Evolutionary conservation across 2,888 invertebrate genomes (phyloP), one percentile per base, ranked within the genome.

Genomic region (Seladonia tumulorum): DNA sequence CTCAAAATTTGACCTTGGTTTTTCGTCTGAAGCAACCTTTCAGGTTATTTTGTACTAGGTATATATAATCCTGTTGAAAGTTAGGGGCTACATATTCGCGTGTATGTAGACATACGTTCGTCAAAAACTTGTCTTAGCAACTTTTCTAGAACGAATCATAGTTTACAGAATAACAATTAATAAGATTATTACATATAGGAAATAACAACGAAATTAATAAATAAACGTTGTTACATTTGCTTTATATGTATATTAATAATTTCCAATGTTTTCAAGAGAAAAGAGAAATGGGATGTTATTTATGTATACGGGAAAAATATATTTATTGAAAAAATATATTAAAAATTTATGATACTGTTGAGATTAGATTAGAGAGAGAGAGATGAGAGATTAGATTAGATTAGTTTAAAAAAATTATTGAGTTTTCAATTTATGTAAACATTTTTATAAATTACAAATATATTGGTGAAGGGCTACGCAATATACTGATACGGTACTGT

Each of bases 401-500:
- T 70, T 57, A 57, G 16, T 57, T 16, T 10, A n/a, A 25, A 5
- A 60, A 18, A 57, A 18, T 39, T 4, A 72, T 72, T 29, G 47
- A 29, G 10, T 47, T 72, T 18, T 47, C 18, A 10, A 10, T 49
- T 10, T 8, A 47, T 5, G 29, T 18, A 35, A 47, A 47, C 4
- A 47, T 22, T 75, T 18, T 29, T 12, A 22, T 75, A 12, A 22
- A 22, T n/a, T 29, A n/a, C 47, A 35, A n/a, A 66, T 29, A 25
- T 39, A 18, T 57, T 3, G 5, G 16, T 0, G 22, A 70, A 14
- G 68, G 5, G 76, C 22, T 53, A 45, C 18, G 4, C 5, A 18
- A 8, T 3, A 0, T 1, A 35, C 57, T n/a, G 14, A 14, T 60
- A 79, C 86, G 79, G 45, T 18, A 25, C 53, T 86, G 82, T 10